Conservation (phyloP, 2,888 invertebrate genomes). For the Calameuta idolon region DNA sequence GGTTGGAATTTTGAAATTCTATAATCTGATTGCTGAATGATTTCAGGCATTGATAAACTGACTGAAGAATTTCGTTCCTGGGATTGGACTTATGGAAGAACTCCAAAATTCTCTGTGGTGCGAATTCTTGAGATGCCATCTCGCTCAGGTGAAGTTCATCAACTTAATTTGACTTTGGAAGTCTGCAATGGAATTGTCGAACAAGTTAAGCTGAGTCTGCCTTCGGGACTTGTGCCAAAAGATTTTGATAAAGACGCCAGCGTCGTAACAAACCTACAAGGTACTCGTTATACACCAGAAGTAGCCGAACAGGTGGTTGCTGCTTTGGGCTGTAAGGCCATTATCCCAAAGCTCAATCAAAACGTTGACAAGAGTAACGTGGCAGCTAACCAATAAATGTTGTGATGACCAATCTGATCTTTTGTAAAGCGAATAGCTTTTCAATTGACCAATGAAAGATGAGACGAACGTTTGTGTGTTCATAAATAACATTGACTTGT, state of each 20-base stretch:
- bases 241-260: conserved; percentile 76
- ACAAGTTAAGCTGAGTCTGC: conserved; percentile 76
- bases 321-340: conserved; percentile 59
- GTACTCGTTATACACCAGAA: conserved; percentile 74
- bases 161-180: conserved; percentile 74
- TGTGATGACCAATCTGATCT: background rate
- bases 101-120: conserved; percentile 85
- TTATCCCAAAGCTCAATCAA: conserved; percentile 39
- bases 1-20: background rate
- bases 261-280: conserved; percentile 75
- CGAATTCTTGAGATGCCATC: conserved; percentile 74
- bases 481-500: background rate
- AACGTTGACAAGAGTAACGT: conserved; percentile 52
- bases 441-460: background rate
- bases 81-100: conserved; percentile 91
- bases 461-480: background rate
- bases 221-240: conserved; percentile 72
- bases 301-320: conserved; percentile 72
- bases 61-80: conserved; percentile 79
- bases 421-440: background rate
- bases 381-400: conserved; percentile 54
- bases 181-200: conserved; percentile 76
- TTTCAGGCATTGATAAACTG: conserved; percentile 77
- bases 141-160: conserved; percentile 57
- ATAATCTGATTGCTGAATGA: conserved; percentile 15